Percentiles rank a stretch among this genome's conserved stretches.
These are phyloP conservation scores for Helogale parvula DNA, from an alignment of 2,113 vertebrate species.

Conservation along the genomic window DNA sequence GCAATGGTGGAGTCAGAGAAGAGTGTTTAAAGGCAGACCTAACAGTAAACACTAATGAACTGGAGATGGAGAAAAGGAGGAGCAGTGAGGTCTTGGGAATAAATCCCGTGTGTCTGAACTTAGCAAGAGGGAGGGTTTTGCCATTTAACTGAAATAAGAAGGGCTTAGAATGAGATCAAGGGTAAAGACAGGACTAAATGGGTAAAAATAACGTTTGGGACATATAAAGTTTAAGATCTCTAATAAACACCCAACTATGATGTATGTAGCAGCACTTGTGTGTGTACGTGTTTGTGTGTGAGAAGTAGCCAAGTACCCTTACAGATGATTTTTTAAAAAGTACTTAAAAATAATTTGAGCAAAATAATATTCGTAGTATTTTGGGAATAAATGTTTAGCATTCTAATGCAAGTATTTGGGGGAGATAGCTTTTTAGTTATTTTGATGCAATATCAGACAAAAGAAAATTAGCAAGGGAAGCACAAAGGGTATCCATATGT, in stretches of 20 bases:
- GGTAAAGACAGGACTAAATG: neutral
- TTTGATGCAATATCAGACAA: neutral
- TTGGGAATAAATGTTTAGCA: neutral
- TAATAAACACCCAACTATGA: neutral
- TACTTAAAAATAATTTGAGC: neutral
- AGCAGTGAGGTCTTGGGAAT: neutral
- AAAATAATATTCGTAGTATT: neutral
- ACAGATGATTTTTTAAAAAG: neutral
- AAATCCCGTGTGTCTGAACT: neutral
- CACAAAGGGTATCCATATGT: neutral
- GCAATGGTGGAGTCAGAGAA: neutral
- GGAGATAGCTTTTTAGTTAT: neutral
- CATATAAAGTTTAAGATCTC: neutral
- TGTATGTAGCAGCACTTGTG: neutral
- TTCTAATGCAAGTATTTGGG: neutral
- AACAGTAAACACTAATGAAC: neutral
- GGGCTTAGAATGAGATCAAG: neutral
- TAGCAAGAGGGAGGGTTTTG: neutral
- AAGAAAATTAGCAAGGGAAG: neutral
- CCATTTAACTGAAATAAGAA: constrained; percentile 9
- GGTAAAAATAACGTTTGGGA: neutral
- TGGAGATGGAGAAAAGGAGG: neutral
- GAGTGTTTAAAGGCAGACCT: neutral
- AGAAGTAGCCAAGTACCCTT: neutral
- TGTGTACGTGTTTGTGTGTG: neutral